Evolutionary conservation across 35 echinoderm and acorn worm species (phyloP), one percentile per base, ranked within the genome.

Genomic region (Patiria miniata): DNA sequence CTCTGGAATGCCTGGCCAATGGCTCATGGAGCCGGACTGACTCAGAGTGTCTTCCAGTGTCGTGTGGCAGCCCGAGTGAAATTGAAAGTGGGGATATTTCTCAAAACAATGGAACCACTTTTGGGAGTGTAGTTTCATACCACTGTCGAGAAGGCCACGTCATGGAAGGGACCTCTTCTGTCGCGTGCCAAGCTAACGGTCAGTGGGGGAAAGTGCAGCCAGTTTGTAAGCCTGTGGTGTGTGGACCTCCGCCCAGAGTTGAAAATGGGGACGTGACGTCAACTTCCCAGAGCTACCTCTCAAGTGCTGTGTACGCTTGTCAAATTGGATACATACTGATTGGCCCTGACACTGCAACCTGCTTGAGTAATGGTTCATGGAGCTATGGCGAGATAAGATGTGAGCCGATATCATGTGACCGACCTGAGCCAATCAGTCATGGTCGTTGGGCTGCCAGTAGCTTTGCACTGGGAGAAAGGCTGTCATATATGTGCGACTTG

Each of bases 361-460:
- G 88, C 38, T 33, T 84, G 44, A 81, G 55, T 39, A 76, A 83
- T 84, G 37, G 68, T 44, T 51, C 60, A 52, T 90, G 88, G 88
- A 78, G 81, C 53, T 30, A 84, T 34, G 55, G 51, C 7, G 53
- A 59, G 2, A 50, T 51, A 32, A 44, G 22, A 32, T 90, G 88
- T 36, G 33, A 47, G n/a, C 88, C 39, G 17, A 44, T 84, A 12
- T 30, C n/a, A 4, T 90, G 88, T 57, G 58, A 58, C 32, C 21
- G 50, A 32, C 88, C 88, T 39, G 53, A 73, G 2, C 21, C 6
- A 16, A 58, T 95, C 7, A 7, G 4, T 18, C 39, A 78, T 87
- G 83, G 88, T 22, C 39, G 50, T 14, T 44, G 78, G 56, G 9
- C 19, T 51, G 56, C 40, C n/a, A 38, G n/a, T 14, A 6, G 39